phyloP scores from a whole-genome alignment of 92 coral and sea anemone genomes.

The Siderastrea siderea region DNA sequence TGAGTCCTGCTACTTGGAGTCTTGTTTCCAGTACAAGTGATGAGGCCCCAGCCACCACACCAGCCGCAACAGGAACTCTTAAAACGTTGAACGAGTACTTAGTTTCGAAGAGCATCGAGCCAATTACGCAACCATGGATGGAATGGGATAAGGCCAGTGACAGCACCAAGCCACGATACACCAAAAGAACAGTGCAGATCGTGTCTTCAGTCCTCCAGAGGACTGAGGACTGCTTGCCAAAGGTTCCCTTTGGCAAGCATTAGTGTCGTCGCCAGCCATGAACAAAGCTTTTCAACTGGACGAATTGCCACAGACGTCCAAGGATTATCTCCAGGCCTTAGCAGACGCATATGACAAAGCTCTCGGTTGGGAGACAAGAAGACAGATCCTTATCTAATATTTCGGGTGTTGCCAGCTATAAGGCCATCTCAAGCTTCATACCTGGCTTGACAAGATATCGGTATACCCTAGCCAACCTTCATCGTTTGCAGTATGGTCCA shows the following conservation, averaged over 20 bases:
- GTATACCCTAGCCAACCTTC: conserved; percentile 24
- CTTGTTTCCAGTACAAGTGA: no score
- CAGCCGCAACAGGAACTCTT: no score
- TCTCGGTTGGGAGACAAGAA: conserved; percentile 32
- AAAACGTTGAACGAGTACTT: no score
- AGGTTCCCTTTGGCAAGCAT: conserved; percentile 37
- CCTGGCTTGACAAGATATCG: conserved; percentile 38
- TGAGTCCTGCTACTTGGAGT: no score
- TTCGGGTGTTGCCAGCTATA: conserved; percentile 30
- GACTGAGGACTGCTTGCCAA: no score
- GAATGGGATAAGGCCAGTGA: no score
- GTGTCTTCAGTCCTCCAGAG: no score
- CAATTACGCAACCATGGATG: no score
- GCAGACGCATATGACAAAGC: conserved; percentile 40
- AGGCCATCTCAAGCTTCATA: conserved; percentile 6
- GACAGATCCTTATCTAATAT: conserved; percentile 25
- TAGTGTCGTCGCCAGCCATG: conserved; percentile 46
- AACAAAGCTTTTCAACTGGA: conserved; percentile 33
- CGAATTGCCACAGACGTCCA: conserved; percentile 8
- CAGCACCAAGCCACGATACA: no score
- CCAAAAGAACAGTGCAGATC: no score
- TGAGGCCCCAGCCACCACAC: no score
- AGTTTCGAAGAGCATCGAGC: no score
- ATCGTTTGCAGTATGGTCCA: conserved; percentile 31
- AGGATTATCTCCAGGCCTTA: conserved; percentile 32